Evolutionary conservation across 2,888 invertebrate genomes (phyloP), one percentile per base, ranked within the genome.

Genomic region (Patella pellucida): DNA sequence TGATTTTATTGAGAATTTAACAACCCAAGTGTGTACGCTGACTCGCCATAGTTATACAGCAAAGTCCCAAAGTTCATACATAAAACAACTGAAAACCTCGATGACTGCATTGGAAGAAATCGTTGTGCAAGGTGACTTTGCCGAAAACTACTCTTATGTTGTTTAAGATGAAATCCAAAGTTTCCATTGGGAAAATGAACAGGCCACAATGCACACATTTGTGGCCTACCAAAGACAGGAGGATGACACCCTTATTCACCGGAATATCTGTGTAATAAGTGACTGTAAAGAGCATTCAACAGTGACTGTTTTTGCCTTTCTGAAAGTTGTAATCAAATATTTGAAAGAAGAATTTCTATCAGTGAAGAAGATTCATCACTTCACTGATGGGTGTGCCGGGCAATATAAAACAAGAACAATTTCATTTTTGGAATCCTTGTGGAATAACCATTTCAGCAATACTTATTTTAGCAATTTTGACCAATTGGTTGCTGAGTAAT

Each of bases 161-260:
- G 52, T 74, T 1, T 69, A 74, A 19, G 74, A 74, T 69, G 68
- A 68, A 23, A 41, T 73, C 7, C 73, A 73, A 41, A 72, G 72
- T 54, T 68, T 16, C n/a, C 54, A 54, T n/a, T 54, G 54, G 54
- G n/a, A 54, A 14, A 16, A n/a, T 54, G 3, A 14, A n/a, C 54
- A 54, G 54, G 54, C 54, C n/a, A 54, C 54, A 2, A 54, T 54
- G 3, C 9, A 54, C 4, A 0, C 54, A 2, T 3, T 14, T 3
- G 54, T 54, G 54, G 14, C 14, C 54, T 54, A 54, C 54, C n/a
- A 54, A 14, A 54, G 14, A 54, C 15, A 14, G 54, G 54, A 54
- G 14, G n/a, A 54, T 54, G 54, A 4, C n/a, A n/a, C n/a, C 54
- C 54, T 54, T 14, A 16, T 14, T 9, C 54, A 54, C 2, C 3